Base-by-base conservation (phyloP, 2,113 vertebrate genomes). In the Onychorhynchus coronatus region DNA sequence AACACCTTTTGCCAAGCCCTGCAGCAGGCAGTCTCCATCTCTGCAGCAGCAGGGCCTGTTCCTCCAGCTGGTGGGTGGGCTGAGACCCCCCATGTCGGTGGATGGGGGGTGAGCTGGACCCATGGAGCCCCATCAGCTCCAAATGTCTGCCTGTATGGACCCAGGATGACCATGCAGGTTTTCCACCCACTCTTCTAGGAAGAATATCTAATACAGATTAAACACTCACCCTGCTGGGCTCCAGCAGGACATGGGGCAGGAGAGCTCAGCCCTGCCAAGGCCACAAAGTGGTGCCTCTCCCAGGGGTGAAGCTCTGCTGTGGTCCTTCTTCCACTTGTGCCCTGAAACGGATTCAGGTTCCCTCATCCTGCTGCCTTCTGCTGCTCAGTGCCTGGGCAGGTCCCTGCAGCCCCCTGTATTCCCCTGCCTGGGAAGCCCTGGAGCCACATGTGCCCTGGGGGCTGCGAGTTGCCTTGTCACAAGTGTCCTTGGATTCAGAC, bases 401-500 rank as follows among this genome's bases (percentile, higher is more conserved):
- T 41, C 56, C 42, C n/a, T 59, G 30, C 6, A 3, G 39, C 28
- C 25, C 31, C 59, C 25, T 86, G 41, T 13, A 10, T 42, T 13
- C 6, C 16, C 39, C 13, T 5, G 44, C 8, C 49, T 15, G 11
- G 65, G 58, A 67, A 73, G n/a, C 14, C 15, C 14, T 24, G 61
- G 62, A 58, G 15, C 33, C 11, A 14, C 30, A 8, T 0, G 4
- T 13, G 27, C 8, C 35, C 59, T 18, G 2, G 53, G 56, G 33
- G 11, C 73, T 76, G 18, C 0, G 0, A 56, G 42, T 89, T 97
- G 88, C 93, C 95, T 95, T 92, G 55, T 95, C 71, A 81, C 84
- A 97, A 97, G 96, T 97, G 95, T 52, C 91, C 74, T 75, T 89
- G 85, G 85, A 96, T 96, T 93, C 91, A 96, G 89, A 96, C 95